These are phyloP conservation scores for Leptodactylus fallax DNA, from an alignment of 2,797 vertebrate species.

Conservation along the genomic window DNA sequence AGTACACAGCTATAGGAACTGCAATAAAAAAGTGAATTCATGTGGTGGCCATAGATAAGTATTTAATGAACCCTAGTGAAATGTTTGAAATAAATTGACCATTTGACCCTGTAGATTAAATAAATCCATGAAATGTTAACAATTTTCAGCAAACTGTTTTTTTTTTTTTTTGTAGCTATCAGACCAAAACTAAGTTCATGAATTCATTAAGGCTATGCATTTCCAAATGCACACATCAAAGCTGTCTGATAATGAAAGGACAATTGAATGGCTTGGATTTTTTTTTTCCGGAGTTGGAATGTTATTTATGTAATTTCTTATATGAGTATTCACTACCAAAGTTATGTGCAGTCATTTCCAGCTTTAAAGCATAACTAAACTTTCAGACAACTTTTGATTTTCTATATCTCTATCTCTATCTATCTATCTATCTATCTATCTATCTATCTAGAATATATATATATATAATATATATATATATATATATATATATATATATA, in stretches of 20 bases:
- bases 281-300: neutral
- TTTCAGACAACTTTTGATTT: too few relatives aligned
- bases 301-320: neutral
- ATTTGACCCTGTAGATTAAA: neutral
- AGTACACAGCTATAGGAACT: too few relatives aligned
- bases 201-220: slow-evolving; percentile 27
- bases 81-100: neutral
- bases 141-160: neutral
- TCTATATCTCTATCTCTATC: too few relatives aligned
- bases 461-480: too few relatives aligned
- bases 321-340: neutral
- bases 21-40: too few relatives aligned
- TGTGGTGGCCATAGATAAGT: too few relatives aligned
- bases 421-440: too few relatives aligned
- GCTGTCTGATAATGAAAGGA: slow-evolving; percentile 3
- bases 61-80: neutral
- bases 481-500: too few relatives aligned
- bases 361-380: too few relatives aligned
- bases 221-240: slow-evolving; percentile 8
- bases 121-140: neutral
- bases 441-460: too few relatives aligned
- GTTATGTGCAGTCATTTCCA: neutral
- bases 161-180: neutral
- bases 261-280: neutral
- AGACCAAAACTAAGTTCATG: neutral